These are phyloP conservation scores for Dendrolimus houi DNA, from an alignment of 2,888 invertebrate genomes.

Conservation along the genomic window DNA sequence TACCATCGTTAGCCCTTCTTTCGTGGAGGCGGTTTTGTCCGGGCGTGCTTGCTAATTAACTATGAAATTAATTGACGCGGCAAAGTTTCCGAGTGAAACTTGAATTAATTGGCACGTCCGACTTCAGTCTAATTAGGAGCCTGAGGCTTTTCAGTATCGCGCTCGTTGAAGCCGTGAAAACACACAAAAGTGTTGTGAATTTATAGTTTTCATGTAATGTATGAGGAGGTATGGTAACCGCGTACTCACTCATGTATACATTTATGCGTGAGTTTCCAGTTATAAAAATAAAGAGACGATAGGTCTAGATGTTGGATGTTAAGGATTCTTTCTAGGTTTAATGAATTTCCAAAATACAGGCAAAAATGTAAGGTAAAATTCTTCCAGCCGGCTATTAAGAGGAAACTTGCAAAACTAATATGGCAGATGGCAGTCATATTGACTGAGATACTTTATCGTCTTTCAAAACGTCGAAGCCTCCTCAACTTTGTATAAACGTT, in stretches of 20 bases:
- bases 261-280: too few relatives aligned
- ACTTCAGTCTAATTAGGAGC: slow-evolving; percentile 75
- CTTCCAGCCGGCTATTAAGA: too few relatives aligned
- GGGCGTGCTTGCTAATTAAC: slow-evolving; percentile 69
- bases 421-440: too few relatives aligned
- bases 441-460: too few relatives aligned
- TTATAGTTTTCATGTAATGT: slow-evolving; percentile 35
- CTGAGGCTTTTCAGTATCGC: slow-evolving; percentile 71
- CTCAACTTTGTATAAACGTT: too few relatives aligned
- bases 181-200: slow-evolving; percentile 69
- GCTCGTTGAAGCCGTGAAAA: slow-evolving; percentile 69
- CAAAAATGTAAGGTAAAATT: too few relatives aligned
- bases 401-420: too few relatives aligned
- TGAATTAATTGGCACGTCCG: slow-evolving; percentile 77
- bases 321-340: too few relatives aligned
- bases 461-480: too few relatives aligned
- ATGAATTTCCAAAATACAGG: too few relatives aligned
- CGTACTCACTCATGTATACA: neutral
- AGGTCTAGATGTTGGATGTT: too few relatives aligned
- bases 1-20: slow-evolving; percentile 71
- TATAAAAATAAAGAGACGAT: too few relatives aligned
- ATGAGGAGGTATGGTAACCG: neutral
- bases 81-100: slow-evolving; percentile 76
- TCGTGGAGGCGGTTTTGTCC: slow-evolving; percentile 67
- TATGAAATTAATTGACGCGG: slow-evolving; percentile 77